A percentile compares a stretch with the other conserved stretches of the same genome.
Evolutionary conservation across 2,797 vertebrate genomes (phyloP).

Genomic region (Pagetopsis macropterus): DNA sequence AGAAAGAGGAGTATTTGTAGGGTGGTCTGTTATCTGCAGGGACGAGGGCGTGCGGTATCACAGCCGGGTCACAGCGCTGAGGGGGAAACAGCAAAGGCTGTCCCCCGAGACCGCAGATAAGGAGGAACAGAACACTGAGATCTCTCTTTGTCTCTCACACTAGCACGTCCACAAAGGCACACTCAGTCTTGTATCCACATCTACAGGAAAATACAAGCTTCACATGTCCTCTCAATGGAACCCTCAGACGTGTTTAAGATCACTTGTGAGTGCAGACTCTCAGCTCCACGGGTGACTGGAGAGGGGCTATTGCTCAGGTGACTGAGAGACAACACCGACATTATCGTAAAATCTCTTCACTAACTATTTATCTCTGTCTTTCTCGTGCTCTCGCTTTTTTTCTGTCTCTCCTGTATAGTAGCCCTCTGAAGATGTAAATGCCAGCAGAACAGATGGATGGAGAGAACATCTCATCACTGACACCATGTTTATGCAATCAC

Average conservation of each 20-base stretch:
- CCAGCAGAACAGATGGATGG: constrained; percentile 80
- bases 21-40: constrained; percentile 78
- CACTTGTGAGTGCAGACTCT: constrained; percentile 13
- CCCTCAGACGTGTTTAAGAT: constrained; percentile 34
- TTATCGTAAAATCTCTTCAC: constrained; percentile 22
- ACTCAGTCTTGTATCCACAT: constrained; percentile 47
- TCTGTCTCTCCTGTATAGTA: constrained; percentile 51
- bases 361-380: constrained; percentile 29
- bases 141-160: constrained; percentile 32
- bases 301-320: constrained; percentile 21
- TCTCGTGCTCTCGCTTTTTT: constrained; percentile 14
- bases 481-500: constrained; percentile 74
- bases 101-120: constrained; percentile 67
- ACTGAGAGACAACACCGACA: constrained; percentile 30
- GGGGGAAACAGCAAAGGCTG: constrained; percentile 62
- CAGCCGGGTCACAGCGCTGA: constrained; percentile 74
- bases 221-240: constrained; percentile 38
- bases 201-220: constrained; percentile 57
- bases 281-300: constrained; percentile 25
- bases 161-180: constrained; percentile 20
- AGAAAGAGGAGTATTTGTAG: constrained; percentile 81
- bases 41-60: constrained; percentile 67
- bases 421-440: constrained; percentile 68
- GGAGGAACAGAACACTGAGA: constrained; percentile 68
- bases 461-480: constrained; percentile 74